Percentiles rank a stretch among this genome's conserved stretches.
phyloP scores from a whole-genome alignment of 1,140 invertebrate genomes.

The Drosophila persimilis region DNA sequence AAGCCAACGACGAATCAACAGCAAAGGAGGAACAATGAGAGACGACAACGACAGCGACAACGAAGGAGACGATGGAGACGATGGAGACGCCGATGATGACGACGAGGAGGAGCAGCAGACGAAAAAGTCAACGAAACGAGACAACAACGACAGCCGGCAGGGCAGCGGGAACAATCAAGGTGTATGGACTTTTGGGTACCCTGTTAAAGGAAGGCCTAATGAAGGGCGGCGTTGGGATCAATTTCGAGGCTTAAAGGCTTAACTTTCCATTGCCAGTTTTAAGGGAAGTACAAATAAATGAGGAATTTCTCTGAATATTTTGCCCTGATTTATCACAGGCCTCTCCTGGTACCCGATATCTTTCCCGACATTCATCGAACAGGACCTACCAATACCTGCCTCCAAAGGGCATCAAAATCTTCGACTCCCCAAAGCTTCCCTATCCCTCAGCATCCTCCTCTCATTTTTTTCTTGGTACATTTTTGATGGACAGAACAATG shows the following conservation, averaged over 20 bases:
- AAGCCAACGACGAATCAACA: slow-evolving; percentile 61
- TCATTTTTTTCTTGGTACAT: slow-evolving; percentile 31
- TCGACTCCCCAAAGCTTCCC: slow-evolving; percentile 20
- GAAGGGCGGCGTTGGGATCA: too few relatives aligned
- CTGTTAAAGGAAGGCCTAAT: too few relatives aligned
- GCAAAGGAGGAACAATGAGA: slow-evolving; percentile 62
- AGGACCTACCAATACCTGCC: too few relatives aligned
- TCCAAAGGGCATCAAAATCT: slow-evolving; percentile 10
- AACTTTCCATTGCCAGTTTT: too few relatives aligned
- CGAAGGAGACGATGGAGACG: slow-evolving; percentile 12
- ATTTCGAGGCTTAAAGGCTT: too few relatives aligned
- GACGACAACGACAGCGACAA: slow-evolving; percentile 23
- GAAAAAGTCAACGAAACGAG: slow-evolving; percentile 65
- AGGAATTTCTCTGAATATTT: too few relatives aligned
- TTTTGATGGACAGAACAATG: slow-evolving; percentile 82
- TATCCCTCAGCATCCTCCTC: slow-evolving; percentile 29
- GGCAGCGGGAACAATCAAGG: slow-evolving; percentile 17
- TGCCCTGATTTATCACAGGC: too few relatives aligned
- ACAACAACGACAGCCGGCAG: slow-evolving; percentile 32
- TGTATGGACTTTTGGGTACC: slow-evolving; percentile 33
- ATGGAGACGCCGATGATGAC: slow-evolving; percentile 38
- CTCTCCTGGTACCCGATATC: too few relatives aligned
- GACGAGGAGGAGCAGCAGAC: slow-evolving; percentile 53
- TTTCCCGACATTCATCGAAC: too few relatives aligned
- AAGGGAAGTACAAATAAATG: too few relatives aligned